These are phyloP conservation scores for Willisornis vidua DNA, from an alignment of 2,113 vertebrate species.

Conservation along the genomic window DNA sequence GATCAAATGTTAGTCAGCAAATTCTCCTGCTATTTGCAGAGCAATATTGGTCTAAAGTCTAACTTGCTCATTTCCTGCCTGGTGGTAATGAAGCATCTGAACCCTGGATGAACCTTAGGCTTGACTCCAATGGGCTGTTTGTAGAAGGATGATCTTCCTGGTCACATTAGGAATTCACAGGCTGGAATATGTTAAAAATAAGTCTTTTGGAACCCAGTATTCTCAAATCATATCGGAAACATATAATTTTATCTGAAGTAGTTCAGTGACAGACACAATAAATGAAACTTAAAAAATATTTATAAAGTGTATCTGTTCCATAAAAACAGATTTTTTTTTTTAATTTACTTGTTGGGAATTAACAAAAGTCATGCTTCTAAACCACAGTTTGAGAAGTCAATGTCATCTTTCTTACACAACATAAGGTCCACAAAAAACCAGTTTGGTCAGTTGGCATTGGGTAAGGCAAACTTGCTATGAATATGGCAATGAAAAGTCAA, in stretches of 20 bases:
- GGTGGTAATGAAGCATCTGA: constrained; percentile 28
- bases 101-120: constrained; percentile 43
- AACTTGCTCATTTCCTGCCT: constrained; percentile 59
- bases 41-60: constrained; percentile 4
- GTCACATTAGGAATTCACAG: not conserved
- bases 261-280: not conserved
- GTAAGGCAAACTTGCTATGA: not conserved
- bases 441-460: rapidly evolving
- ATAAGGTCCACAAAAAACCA: not conserved
- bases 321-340: not conserved
- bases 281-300: not conserved
- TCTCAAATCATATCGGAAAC: not conserved
- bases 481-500: not conserved
- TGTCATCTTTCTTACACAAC: not conserved
- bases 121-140: not conserved
- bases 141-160: not conserved
- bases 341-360: not conserved
- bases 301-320: not conserved
- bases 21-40: constrained; percentile 33
- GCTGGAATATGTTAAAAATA: not conserved
- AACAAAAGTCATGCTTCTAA: not conserved
- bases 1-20: constrained; percentile 47
- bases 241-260: not conserved
- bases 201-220: not conserved
- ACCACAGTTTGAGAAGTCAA: not conserved